Conservation (phyloP, 2,113 vertebrate species). For the Heteronetta atricapilla region DNA sequence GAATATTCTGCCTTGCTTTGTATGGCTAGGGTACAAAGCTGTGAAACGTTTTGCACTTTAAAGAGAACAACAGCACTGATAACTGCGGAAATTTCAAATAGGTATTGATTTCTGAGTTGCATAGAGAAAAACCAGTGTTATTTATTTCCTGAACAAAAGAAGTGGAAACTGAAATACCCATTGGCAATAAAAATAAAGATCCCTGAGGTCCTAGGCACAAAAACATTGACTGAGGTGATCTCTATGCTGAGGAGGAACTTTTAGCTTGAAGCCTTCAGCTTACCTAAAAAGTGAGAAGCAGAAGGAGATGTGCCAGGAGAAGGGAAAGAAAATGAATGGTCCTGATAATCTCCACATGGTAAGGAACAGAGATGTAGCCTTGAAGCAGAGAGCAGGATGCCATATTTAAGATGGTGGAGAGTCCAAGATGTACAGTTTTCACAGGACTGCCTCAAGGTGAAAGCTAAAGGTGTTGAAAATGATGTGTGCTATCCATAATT, state of each 20-base stretch:
- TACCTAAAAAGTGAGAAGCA: neutral
- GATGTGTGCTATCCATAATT: neutral
- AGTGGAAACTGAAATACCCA: neutral
- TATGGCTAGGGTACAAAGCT: neutral
- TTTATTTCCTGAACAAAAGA: conserved; percentile 2
- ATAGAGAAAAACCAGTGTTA: neutral
- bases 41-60: conserved; percentile 12
- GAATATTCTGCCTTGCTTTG: neutral
- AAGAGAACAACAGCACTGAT: neutral
- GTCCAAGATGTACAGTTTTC: conserved; percentile 14
- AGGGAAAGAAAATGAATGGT: neutral
- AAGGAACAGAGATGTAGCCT: neutral
- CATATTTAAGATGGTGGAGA: neutral
- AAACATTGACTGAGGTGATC: neutral
- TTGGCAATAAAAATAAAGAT: neutral
- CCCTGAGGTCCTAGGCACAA: neutral
- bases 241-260: neutral
- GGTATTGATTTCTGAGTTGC: neutral
- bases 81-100: conserved; percentile 8
- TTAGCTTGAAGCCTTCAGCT: neutral
- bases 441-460: neutral
- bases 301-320: neutral
- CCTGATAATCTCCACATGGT: neutral
- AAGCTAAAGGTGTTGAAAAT: conserved; percentile 48
- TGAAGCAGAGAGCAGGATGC: neutral